Evolutionary conservation across 2,888 invertebrate genomes (phyloP).

Genomic region (Parnassius mnemosyne): DNA sequence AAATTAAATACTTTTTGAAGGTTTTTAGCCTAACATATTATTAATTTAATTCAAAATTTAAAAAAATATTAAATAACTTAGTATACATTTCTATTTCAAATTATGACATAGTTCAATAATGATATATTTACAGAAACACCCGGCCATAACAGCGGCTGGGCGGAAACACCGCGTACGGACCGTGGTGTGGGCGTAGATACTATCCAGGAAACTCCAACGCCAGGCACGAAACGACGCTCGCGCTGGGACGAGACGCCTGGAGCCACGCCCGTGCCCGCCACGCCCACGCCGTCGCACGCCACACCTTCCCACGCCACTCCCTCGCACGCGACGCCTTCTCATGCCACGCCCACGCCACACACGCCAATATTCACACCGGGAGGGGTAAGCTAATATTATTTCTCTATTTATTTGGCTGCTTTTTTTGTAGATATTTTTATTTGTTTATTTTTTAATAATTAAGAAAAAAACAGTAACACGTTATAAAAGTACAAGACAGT

Average conservation of each 20-base stretch:
- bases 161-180: slow-evolving; percentile 98
- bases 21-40: too few species aligned
- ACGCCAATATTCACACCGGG: slow-evolving; percentile 89
- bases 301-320: slow-evolving; percentile 88
- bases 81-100: too few species aligned
- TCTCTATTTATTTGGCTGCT: too few species aligned
- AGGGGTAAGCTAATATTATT: slow-evolving; percentile 74
- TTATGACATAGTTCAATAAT: not conserved
- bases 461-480: too few species aligned
- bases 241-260: slow-evolving; percentile 99
- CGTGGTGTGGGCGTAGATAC: slow-evolving; percentile 88
- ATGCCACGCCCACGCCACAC: slow-evolving; percentile 83
- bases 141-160: slow-evolving; percentile 98
- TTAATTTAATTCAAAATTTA: too few species aligned
- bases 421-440: too few species aligned
- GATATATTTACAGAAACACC: slow-evolving; percentile 88
- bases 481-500: too few species aligned
- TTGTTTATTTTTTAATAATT: too few species aligned
- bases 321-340: slow-evolving; percentile 86
- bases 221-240: slow-evolving; percentile 96
- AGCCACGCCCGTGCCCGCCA: slow-evolving; percentile 86
- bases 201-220: slow-evolving; percentile 95
- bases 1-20: too few species aligned
- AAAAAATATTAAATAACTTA: too few species aligned
- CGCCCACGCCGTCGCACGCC: slow-evolving; percentile 86